These are phyloP conservation scores for Cettia cetti DNA, from an alignment of 2,113 vertebrate species.

Conservation along the genomic window DNA sequence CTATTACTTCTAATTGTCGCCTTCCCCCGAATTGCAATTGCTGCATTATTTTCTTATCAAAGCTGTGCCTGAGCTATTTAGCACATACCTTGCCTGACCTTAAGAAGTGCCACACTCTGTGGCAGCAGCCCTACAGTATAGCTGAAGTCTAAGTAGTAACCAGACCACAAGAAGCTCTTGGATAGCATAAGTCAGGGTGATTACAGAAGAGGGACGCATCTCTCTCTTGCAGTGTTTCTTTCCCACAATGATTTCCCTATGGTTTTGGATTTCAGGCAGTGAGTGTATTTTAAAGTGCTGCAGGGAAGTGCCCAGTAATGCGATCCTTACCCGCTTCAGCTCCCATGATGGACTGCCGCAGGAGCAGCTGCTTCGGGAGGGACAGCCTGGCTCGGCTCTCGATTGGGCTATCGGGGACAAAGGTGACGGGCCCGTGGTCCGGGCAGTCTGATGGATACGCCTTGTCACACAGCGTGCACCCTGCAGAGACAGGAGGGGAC, in stretches of 20 bases:
- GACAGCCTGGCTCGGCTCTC: slow-evolving; percentile 94
- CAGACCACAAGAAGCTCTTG: not conserved
- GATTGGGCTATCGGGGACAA: slow-evolving; percentile 90
- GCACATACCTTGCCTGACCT: not conserved
- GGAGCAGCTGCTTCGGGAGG: slow-evolving; percentile 88
- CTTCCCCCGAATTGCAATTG: not conserved
- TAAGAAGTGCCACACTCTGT: not conserved
- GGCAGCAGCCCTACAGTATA: not conserved
- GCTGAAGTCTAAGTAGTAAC: not conserved
- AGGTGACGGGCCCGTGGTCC: slow-evolving; percentile 93
- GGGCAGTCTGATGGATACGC: slow-evolving; percentile 95
- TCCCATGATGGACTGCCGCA: slow-evolving; percentile 87
- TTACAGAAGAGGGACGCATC: not conserved
- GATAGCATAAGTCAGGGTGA: not conserved
- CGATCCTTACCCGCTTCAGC: slow-evolving; percentile 84
- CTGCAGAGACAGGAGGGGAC: slow-evolving; percentile 56
- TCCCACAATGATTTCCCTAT: not conserved
- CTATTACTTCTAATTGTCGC: not conserved
- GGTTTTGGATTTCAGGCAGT: not conserved
- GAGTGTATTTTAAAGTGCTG: not conserved
- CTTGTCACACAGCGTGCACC: slow-evolving; percentile 96
- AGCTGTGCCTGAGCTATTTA: not conserved
- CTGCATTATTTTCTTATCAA: not conserved
- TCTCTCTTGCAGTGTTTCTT: not conserved
- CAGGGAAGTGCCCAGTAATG: not conserved